A percentile compares a stretch with the other conserved stretches of the same genome.
Conservation (phyloP, 2,113 vertebrate species). For the Heterochromis multidens region DNA sequence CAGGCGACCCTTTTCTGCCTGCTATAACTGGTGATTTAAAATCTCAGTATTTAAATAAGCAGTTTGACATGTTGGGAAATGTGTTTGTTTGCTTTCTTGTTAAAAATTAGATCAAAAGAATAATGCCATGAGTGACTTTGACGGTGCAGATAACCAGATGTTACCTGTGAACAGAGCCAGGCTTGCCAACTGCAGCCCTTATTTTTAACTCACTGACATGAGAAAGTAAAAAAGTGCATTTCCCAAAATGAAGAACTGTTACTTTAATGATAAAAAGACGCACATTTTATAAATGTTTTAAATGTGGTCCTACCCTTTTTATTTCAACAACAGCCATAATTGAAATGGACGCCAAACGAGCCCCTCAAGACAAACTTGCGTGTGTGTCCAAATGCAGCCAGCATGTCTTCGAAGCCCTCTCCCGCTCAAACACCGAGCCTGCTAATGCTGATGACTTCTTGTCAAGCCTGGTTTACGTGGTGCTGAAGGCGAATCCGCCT, state of each 20-base stretch:
- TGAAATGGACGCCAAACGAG: constrained; percentile 81
- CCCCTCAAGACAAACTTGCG: constrained; percentile 79
- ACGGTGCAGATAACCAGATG: background rate
- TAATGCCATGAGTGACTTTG: background rate
- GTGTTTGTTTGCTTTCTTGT: background rate
- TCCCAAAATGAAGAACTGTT: background rate
- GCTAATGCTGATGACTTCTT: constrained; percentile 81
- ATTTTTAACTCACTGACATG: background rate
- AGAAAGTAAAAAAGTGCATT: background rate
- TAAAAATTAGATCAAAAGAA: background rate
- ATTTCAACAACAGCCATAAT: constrained; percentile 69
- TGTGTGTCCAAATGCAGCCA: constrained; percentile 78
- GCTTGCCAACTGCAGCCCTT: background rate
- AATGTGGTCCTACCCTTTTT: background rate
- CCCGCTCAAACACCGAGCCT: constrained; percentile 68
- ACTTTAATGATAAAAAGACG: background rate
- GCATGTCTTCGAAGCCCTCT: constrained; percentile 75
- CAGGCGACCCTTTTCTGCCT: constrained; percentile 67
- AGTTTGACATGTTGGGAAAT: background rate
- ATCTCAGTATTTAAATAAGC: background rate
- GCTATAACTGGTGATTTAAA: constrained; percentile 69
- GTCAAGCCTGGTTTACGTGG: constrained; percentile 75
- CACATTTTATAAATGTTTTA: background rate
- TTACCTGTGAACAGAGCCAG: background rate
- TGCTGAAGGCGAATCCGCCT: constrained; percentile 79